Evolutionary conservation across 2,888 invertebrate genomes (phyloP).

Genomic region (Cosmopolites sordidus): DNA sequence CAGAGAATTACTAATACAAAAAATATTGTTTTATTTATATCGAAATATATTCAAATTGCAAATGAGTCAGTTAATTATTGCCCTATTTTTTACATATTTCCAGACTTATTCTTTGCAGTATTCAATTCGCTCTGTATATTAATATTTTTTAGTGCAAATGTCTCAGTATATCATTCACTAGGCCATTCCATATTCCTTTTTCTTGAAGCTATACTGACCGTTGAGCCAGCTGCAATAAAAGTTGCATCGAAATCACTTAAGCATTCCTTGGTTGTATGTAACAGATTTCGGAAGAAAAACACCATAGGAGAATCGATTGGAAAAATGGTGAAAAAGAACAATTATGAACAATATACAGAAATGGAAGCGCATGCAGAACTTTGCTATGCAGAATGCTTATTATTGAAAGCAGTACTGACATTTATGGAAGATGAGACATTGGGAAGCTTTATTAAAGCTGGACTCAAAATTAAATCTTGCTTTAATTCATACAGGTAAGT

Average conservation of each 20-base stretch:
- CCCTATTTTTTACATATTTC: too few species aligned
- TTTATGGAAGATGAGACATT: slow-evolving; percentile 94
- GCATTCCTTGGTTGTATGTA: slow-evolving; percentile 73
- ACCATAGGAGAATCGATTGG: slow-evolving; percentile 75
- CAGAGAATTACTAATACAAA: too few species aligned
- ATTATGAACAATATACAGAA: slow-evolving; percentile 73
- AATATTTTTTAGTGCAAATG: slow-evolving; percentile 58
- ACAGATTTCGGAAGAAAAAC: slow-evolving; percentile 62
- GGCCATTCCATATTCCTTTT: slow-evolving; percentile 86
- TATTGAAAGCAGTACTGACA: slow-evolving; percentile 83
- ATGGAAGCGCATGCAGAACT: slow-evolving; percentile 91
- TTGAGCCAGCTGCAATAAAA: slow-evolving; percentile 75
- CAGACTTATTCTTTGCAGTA: too few species aligned
- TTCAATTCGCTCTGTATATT: neutral
- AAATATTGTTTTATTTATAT: too few species aligned
- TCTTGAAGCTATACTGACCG: slow-evolving; percentile 89
- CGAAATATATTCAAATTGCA: too few species aligned
- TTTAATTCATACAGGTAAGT: slow-evolving; percentile 86
- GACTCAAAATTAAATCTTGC: slow-evolving; percentile 86
- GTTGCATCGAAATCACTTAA: slow-evolving; percentile 73
- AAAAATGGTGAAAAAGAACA: slow-evolving; percentile 72
- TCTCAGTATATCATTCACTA: slow-evolving; percentile 88
- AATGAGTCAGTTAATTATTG: too few species aligned
- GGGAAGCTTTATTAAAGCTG: slow-evolving; percentile 87
- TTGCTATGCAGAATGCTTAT: slow-evolving; percentile 87